A percentile compares a stretch with the other conserved stretches of the same genome.
phyloP scores from a whole-genome alignment of 2,888 invertebrate species.

The Tiliacea aurago region DNA sequence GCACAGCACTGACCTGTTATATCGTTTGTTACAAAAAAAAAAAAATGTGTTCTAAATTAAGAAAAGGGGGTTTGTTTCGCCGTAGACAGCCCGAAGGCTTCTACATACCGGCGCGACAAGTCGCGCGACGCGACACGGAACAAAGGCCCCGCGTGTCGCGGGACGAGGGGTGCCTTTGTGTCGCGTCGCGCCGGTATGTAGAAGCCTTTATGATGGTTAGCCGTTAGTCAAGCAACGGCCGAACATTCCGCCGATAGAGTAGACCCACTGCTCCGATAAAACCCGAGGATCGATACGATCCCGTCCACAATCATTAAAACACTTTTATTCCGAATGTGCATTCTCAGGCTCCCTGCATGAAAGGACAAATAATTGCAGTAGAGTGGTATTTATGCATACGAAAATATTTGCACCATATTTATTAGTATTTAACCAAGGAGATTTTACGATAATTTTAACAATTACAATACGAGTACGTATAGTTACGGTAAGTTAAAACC shows the following conservation, averaged over 20 bases:
- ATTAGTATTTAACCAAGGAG: not conserved
- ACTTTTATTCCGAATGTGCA: slow-evolving; percentile 3
- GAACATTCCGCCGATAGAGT: too few species aligned
- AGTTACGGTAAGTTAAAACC: not conserved
- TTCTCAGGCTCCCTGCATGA: slow-evolving; percentile 4
- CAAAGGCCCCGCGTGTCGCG: too few species aligned
- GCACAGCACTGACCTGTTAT: slow-evolving; percentile 5
- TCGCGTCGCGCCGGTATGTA: too few species aligned
- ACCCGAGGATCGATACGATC: slow-evolving; percentile 23
- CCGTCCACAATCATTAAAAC: slow-evolving; percentile 13
- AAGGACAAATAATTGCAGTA: slow-evolving; percentile 7
- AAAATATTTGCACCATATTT: not conserved
- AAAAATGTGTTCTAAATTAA: slow-evolving; percentile 43
- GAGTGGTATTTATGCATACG: not conserved
- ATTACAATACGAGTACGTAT: not conserved
- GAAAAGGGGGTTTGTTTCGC: too few species aligned
- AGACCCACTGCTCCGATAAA: slow-evolving; percentile 26
- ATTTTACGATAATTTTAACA: not conserved
- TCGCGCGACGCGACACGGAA: too few species aligned
- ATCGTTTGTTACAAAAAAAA: slow-evolving; percentile 13
- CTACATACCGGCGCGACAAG: too few species aligned
- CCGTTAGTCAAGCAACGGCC: too few species aligned
- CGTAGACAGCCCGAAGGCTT: too few species aligned
- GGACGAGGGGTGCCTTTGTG: too few species aligned
- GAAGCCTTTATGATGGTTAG: too few species aligned